Percentiles rank a stretch among this genome's conserved stretches.
These are phyloP conservation scores for Catostylus mosaicus DNA, from an alignment of 30 jellyfish, hydroid and myxozoan genomes.

Conservation along the genomic window DNA sequence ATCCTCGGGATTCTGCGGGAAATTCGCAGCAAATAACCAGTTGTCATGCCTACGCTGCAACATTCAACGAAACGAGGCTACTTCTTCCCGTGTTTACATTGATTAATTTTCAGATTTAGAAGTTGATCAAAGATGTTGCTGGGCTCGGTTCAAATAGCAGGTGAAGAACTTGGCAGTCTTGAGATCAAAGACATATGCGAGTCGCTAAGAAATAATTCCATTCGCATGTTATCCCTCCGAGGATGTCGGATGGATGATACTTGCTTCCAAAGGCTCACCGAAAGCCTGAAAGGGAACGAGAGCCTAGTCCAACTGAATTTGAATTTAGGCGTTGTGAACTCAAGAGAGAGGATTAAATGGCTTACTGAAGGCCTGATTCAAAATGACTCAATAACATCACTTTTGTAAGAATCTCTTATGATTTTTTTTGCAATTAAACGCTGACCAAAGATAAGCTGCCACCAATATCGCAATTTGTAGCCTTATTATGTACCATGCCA, in stretches of 20 bases:
- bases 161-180: constrained; percentile 87
- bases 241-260: constrained; percentile 91
- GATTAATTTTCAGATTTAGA: neutral
- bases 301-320: constrained; percentile 91
- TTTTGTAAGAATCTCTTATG: constrained; percentile 64
- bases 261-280: constrained; percentile 72
- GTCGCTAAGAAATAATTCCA: constrained; percentile 79
- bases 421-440: too few relatives aligned
- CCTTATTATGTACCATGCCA: too few relatives aligned
- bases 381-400: constrained; percentile 70
- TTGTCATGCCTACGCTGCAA: neutral
- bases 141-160: constrained; percentile 97
- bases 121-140: constrained; percentile 52
- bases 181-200: constrained; percentile 91
- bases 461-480: too few relatives aligned
- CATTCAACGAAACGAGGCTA: constrained; percentile 21
- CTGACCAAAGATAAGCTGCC: too few relatives aligned
- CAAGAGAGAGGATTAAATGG: constrained; percentile 76
- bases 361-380: constrained; percentile 90
- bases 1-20: constrained; percentile 20
- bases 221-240: constrained; percentile 92
- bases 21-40: neutral
- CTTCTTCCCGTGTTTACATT: neutral
- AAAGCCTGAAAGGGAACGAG: constrained; percentile 73
- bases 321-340: constrained; percentile 87